Base-by-base conservation (phyloP, 2,797 vertebrate genomes). In the Bovichtus diacanthus region DNA sequence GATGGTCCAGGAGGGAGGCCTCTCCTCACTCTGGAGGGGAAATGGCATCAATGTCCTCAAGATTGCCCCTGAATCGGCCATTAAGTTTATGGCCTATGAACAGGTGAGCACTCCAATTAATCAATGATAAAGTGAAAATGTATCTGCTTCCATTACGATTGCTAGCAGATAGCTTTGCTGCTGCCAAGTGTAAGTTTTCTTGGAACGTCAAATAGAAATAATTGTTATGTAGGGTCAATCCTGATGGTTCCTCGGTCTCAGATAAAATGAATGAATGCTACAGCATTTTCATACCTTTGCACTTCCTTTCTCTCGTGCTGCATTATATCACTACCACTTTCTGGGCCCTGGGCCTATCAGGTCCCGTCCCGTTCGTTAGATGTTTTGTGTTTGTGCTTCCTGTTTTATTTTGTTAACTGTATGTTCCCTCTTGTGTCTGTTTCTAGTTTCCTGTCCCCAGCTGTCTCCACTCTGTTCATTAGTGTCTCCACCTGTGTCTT, bases 61-160 rank as follows among this genome's bases (percentile, higher is more conserved):
- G 90, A 97, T 97, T 9, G 96, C 96, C 1, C 96, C 96, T 0
- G 96, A 97, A 82, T 96, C 96, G 0, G 96, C 96, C 31, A 95
- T 97, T 80, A 97, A 97, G 85, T 97, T 97, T 78, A 97, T 96
- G 96, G 95, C 96, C 50, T 96, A 97, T 18, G 96, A 97, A 66
- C 96, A 97, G 95, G 96, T 97, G 44, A 58, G 76, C 53, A 6
- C n/a, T 41, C 7, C 2, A 36, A 10, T 46, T 5, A 31, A 2
- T 62, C 49, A 50, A 5, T 19, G 16, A 18, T 39, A 47, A 60
- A 59, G 11, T 56, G n/a, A 15, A 21, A 60, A 25, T 41, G 19
- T n/a, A 4, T 34, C 36, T 43, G 12, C n/a, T 23, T 39, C 9
- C 6, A 36, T 55, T 6, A 50, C 1, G 9, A 54, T 19, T 15